These are phyloP conservation scores for Elaphurus davidianus DNA, from an alignment of 2,113 vertebrate genomes.

Conservation along the genomic window DNA sequence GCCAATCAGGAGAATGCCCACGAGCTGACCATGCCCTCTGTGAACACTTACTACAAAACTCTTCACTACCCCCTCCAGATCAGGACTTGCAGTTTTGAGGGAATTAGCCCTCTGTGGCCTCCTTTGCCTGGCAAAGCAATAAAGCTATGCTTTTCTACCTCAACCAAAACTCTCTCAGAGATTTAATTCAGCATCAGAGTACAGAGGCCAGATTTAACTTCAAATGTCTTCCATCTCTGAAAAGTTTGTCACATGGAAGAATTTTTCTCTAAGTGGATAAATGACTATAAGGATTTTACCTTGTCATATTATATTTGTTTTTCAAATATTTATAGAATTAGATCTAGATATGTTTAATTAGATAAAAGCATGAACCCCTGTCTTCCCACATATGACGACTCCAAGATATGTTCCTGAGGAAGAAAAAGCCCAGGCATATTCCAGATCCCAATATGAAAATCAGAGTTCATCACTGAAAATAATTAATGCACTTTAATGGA, in stretches of 20 bases:
- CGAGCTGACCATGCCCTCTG: neutral
- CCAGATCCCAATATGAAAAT: neutral
- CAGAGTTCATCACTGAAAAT: neutral
- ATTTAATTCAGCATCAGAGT: neutral
- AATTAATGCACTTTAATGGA: conserved; percentile 12
- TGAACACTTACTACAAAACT: neutral
- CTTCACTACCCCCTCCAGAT: rapidly evolving
- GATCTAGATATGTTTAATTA: neutral
- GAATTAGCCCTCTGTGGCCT: too few relatives aligned
- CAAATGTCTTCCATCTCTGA: neutral
- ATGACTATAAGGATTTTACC: neutral
- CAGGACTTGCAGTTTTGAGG: neutral
- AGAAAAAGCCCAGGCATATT: neutral
- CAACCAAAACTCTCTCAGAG: neutral
- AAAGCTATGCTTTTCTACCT: neutral
- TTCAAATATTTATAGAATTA: neutral
- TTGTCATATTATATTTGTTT: neutral
- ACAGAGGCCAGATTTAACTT: neutral
- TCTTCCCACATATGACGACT: neutral
- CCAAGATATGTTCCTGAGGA: neutral
- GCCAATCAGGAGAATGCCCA: neutral
- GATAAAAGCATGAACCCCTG: neutral
- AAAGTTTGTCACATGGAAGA: neutral
- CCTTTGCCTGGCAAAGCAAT: neutral
- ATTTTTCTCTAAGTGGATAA: neutral